Conservation (phyloP, 2,797 vertebrate species). For the Cetoscarus ocellatus region DNA sequence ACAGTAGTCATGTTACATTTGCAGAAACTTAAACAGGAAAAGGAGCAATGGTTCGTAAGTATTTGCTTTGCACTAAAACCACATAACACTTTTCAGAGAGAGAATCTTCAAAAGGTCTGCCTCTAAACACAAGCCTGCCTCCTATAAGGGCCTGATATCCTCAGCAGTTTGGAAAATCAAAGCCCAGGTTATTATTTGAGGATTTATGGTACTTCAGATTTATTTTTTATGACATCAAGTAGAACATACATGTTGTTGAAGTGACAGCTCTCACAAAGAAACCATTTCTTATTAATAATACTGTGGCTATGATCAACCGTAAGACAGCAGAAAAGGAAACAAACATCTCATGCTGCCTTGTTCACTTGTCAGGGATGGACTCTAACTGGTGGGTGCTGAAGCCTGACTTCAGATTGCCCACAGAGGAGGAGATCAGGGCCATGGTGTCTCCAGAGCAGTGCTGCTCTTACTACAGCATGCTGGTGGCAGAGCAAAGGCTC, state of each 20-base stretch:
- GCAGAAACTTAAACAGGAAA: no score
- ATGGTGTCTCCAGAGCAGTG: slow-evolving; percentile 99
- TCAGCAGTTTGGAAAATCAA: no score
- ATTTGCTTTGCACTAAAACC: no score
- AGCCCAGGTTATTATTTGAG: no score
- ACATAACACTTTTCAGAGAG: no score
- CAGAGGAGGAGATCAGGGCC: slow-evolving; percentile 98
- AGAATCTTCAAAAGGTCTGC: no score
- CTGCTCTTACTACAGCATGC: slow-evolving; percentile 98
- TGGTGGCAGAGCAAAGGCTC: slow-evolving; percentile 95
- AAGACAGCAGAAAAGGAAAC: background rate
- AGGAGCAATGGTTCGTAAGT: no score
- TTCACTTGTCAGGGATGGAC: slow-evolving; percentile 90
- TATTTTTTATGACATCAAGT: background rate
- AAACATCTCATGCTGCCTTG: slow-evolving; percentile 4
- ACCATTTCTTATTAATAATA: background rate
- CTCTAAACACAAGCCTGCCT: no score
- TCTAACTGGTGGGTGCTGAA: slow-evolving; percentile 99
- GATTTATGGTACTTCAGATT: no score
- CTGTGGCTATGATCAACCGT: background rate
- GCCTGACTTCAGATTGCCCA: slow-evolving; percentile 97
- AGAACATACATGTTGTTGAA: background rate
- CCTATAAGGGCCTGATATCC: no score
- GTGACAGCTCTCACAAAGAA: background rate
- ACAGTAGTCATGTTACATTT: no score